Conservation (phyloP, 2,797 vertebrate genomes). For the Muscicapa comitata region DNA sequence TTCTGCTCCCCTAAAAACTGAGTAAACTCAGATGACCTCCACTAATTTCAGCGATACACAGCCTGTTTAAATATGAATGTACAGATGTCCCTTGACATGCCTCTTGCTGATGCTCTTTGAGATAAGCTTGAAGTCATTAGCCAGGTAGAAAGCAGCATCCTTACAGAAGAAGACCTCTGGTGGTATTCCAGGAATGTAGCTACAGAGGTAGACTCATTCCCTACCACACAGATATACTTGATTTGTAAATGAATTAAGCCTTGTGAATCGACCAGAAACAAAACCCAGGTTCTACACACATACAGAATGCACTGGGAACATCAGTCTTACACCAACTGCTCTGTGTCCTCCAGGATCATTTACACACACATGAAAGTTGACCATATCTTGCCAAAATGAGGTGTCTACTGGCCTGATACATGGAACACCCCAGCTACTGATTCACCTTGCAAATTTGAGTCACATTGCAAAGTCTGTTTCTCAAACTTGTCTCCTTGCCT, state of each 20-base stretch:
- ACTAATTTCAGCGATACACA: not conserved
- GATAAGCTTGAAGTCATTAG: not conserved
- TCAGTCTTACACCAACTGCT: not conserved
- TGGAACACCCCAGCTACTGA: not conserved
- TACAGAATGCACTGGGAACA: not conserved
- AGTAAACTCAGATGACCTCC: not conserved
- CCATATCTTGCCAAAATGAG: not conserved
- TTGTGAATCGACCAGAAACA: not conserved
- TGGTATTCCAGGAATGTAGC: not conserved
- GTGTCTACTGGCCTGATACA: not conserved
- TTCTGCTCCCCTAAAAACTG: not conserved
- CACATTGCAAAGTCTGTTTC: not conserved
- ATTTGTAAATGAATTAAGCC: not conserved
- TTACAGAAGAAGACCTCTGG: not conserved
- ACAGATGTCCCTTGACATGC: not conserved
- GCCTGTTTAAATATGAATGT: not conserved
- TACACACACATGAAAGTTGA: not conserved
- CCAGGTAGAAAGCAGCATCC: not conserved
- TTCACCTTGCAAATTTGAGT: not conserved
- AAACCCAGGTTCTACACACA: not conserved
- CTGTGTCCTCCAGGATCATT: not conserved
- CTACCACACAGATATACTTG: not conserved
- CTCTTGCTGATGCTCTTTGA: not conserved
- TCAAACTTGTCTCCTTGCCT: not conserved
- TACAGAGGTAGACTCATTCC: not conserved